phyloP scores from a whole-genome alignment of 2,797 vertebrate species.

The Simalia tracyae region DNA sequence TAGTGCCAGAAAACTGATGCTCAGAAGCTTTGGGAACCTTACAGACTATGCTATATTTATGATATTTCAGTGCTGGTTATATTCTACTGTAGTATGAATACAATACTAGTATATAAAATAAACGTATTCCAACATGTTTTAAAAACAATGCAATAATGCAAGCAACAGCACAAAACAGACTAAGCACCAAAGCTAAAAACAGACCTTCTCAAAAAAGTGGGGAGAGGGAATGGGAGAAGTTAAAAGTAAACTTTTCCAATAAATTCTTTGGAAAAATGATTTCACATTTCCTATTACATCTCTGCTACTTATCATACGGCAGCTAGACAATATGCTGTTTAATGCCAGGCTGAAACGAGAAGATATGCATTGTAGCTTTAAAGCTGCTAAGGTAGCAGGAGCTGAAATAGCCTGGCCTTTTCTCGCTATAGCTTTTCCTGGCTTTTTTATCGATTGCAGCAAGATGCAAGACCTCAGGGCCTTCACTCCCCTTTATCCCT shows the following conservation, averaged over 20 bases:
- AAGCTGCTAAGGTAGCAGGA: background rate
- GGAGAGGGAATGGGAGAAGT: background rate
- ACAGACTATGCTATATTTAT: background rate
- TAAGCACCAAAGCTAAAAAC: background rate
- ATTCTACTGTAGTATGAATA: background rate
- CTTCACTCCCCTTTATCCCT: background rate
- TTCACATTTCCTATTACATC: background rate
- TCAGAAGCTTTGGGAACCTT: constrained; percentile 1
- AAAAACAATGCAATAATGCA: background rate
- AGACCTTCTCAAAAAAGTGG: background rate
- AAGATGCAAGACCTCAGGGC: background rate
- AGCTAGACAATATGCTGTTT: background rate
- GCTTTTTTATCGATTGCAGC: background rate
- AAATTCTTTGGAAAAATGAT: background rate
- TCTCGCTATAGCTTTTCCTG: background rate
- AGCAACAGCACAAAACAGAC: background rate
- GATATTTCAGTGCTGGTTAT: background rate
- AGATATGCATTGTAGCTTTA: background rate
- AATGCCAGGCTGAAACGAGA: background rate
- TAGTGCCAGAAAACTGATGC: background rate
- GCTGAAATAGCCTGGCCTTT: background rate
- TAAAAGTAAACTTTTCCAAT: background rate
- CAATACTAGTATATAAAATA: background rate
- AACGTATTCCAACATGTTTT: background rate
- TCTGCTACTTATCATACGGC: background rate